Conservation (phyloP, 2,797 vertebrate genomes). For the Diplodus puntazzo region DNA sequence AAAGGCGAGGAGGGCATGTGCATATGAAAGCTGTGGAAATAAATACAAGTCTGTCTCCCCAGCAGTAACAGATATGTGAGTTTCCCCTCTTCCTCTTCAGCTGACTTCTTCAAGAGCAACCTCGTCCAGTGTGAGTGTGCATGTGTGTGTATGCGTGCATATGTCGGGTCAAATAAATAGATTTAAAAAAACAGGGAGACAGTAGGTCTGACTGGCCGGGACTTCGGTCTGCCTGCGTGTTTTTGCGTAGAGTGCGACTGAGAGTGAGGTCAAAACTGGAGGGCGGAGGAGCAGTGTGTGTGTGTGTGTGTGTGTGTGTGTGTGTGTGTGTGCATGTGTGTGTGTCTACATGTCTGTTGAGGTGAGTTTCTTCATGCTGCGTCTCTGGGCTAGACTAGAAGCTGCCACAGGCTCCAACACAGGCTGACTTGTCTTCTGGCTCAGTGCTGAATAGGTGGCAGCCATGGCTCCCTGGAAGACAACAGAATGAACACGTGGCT, state of each 20-base stretch:
- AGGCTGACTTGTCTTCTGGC: conserved; percentile 95
- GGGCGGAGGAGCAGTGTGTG: conserved; percentile 47
- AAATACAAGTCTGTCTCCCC: conserved; percentile 82
- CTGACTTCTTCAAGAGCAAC: conserved; percentile 60
- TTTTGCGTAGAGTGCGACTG: conserved; percentile 42
- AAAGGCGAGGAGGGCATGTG: conserved; percentile 83
- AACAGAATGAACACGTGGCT: not conserved
- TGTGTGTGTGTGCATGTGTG: conserved; percentile 42
- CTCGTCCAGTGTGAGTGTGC: conserved; percentile 61
- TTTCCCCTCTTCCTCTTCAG: conserved; percentile 64
- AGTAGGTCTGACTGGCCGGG: conserved; percentile 75
- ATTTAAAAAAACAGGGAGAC: conserved; percentile 64
- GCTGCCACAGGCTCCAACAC: conserved; percentile 96
- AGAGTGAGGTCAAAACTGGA: conserved; percentile 65
- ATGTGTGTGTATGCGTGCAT: conserved; percentile 49
- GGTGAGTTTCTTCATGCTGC: conserved; percentile 98
- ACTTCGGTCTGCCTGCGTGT: conserved; percentile 52
- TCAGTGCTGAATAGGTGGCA: conserved; percentile 94
- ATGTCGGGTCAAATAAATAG: conserved; percentile 77
- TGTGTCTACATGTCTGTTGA: conserved; percentile 94
- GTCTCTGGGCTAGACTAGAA: conserved; percentile 95
- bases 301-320: conserved; percentile 39
- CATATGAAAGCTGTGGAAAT: conserved; percentile 83
- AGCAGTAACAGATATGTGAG: conserved; percentile 79
- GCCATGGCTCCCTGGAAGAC: conserved; percentile 92